Evolutionary conservation across 2,888 invertebrate genomes (phyloP).

Genomic region (Pimpla rufipes): DNA sequence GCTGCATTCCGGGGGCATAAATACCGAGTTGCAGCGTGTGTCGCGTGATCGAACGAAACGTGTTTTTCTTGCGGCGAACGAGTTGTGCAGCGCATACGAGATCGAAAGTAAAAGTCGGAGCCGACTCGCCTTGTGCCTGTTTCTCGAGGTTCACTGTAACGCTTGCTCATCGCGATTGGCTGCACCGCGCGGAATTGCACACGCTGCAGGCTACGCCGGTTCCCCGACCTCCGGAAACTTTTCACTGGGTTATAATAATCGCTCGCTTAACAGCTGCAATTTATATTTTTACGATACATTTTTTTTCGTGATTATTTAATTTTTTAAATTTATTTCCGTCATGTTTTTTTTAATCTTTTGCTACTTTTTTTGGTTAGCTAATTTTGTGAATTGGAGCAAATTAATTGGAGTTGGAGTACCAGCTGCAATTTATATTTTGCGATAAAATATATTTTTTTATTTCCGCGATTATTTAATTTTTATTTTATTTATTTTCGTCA

Average conservation of each 20-base stretch:
- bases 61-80: constrained; percentile 55
- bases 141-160: constrained; percentile 67
- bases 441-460: too few relatives aligned
- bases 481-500: too few relatives aligned
- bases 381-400: too few relatives aligned
- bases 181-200: constrained; percentile 46
- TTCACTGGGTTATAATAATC: background rate
- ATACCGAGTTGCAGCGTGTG: background rate
- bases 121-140: constrained; percentile 81
- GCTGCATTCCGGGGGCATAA: background rate
- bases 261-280: background rate
- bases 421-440: too few relatives aligned
- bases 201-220: constrained; percentile 52
- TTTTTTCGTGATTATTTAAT: background rate
- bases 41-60: constrained; percentile 53
- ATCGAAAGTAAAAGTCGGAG: constrained; percentile 82
- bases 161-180: constrained; percentile 57
- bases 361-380: background rate
- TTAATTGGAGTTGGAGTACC: background rate
- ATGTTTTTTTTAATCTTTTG: background rate
- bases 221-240: constrained; percentile 20
- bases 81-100: constrained; percentile 46
- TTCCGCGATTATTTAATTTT: too few relatives aligned
- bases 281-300: background rate
- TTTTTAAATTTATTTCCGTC: too few relatives aligned